phyloP scores from a whole-genome alignment of 92 coral and sea anemone species.

The Zoanthus sociatus region DNA sequence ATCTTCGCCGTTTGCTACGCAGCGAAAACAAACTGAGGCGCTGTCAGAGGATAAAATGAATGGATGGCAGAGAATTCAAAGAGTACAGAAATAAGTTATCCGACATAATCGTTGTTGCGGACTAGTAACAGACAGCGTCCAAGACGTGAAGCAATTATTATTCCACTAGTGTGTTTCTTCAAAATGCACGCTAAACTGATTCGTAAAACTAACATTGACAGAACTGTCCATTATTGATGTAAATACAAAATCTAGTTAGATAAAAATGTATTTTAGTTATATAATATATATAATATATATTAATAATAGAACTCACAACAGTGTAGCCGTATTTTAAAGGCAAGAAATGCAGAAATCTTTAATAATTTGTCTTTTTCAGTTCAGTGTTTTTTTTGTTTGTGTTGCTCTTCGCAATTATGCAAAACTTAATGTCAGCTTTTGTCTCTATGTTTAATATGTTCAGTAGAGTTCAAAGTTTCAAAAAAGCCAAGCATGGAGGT shows the following conservation, averaged over 20 bases:
- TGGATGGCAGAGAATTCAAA: background rate
- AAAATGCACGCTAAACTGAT: slow-evolving; percentile 28
- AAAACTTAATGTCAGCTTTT: slow-evolving; percentile 57
- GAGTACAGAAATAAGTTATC: background rate
- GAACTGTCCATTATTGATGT: slow-evolving; percentile 2
- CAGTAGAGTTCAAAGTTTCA: slow-evolving; percentile 19
- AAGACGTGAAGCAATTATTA: slow-evolving; percentile 20
- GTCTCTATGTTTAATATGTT: slow-evolving; percentile 29
- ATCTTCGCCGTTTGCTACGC: slow-evolving; percentile 45
- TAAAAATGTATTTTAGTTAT: slow-evolving; percentile 33
- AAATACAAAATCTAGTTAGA: slow-evolving; percentile 40
- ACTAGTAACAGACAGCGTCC: background rate
- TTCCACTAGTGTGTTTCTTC: slow-evolving; percentile 3
- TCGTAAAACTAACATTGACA: slow-evolving; percentile 27
- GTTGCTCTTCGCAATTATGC: slow-evolving; percentile 53
- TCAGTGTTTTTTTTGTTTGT: background rate
- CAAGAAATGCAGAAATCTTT: background rate
- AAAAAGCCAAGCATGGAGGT: slow-evolving; percentile 17
- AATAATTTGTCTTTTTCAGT: background rate
- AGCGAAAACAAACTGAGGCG: slow-evolving; percentile 40
- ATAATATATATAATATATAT: slow-evolving; percentile 15
- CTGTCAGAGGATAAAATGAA: slow-evolving; percentile 28
- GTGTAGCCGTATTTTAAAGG: background rate
- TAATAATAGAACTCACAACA: slow-evolving; percentile 28
- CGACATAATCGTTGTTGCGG: background rate